phyloP scores from a whole-genome alignment of 2,888 invertebrate genomes.

The Drosophila pseudotakahashii region DNA sequence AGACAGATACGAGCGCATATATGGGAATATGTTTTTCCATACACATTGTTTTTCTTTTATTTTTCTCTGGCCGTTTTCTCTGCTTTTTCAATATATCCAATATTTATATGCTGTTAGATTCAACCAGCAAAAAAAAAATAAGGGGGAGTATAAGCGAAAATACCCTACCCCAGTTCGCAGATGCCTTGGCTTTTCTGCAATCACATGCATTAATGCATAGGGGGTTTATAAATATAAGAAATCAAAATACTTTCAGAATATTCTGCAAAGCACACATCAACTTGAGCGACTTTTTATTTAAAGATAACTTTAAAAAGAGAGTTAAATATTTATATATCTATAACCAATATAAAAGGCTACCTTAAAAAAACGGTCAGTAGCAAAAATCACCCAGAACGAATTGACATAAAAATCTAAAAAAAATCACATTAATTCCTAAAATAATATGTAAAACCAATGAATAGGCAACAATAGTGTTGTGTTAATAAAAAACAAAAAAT shows the following conservation, averaged over 20 bases:
- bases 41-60: constrained; percentile 30
- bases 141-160: constrained; percentile 9
- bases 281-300: background rate
- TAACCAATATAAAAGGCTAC: too few species aligned
- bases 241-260: background rate
- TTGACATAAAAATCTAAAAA: too few species aligned
- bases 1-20: constrained; percentile 46
- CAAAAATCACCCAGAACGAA: too few species aligned
- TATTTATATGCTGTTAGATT: constrained; percentile 67
- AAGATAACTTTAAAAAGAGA: background rate
- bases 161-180: background rate
- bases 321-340: background rate
- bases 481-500: background rate
- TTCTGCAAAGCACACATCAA: background rate
- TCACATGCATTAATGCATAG: constrained; percentile 14
- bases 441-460: background rate
- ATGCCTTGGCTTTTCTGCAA: background rate
- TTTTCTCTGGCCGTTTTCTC: constrained; percentile 13
- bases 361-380: too few species aligned
- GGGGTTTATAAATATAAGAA: background rate
- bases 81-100: constrained; percentile 53
- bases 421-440: too few species aligned
- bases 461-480: background rate
- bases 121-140: constrained; percentile 1
- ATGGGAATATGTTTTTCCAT: constrained; percentile 37